These are phyloP conservation scores for Dolichoris vasculosae DNA, from an alignment of 1,140 invertebrate genomes.

Conservation along the genomic window DNA sequence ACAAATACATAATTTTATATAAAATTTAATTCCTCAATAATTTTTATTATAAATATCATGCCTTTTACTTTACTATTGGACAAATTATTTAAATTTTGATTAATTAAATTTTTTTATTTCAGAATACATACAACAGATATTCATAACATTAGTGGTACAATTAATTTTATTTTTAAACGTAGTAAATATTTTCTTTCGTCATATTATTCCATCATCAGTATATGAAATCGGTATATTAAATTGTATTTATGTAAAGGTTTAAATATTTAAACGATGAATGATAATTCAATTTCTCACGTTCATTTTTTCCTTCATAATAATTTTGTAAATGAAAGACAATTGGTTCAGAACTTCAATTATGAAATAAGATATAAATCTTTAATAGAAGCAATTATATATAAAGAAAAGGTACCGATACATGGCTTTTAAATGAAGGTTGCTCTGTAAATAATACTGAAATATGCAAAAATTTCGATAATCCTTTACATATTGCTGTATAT, in stretches of 20 bases:
- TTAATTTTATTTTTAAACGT: not conserved
- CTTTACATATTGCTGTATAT: constrained; percentile 23
- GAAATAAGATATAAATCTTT: not conserved
- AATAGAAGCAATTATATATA: constrained; percentile 4
- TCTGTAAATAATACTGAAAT: not conserved
- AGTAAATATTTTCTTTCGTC: not conserved
- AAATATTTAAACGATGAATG: constrained; percentile 2
- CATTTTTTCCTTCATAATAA: not conserved
- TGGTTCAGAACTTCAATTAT: not conserved
- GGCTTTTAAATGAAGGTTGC: constrained; percentile 43
- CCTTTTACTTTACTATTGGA: no score
- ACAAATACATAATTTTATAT: no score
- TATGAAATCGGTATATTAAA: no score
- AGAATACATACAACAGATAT: not conserved
- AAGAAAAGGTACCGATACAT: constrained; percentile 13
- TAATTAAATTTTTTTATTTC: constrained; percentile 14
- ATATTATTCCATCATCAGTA: no score
- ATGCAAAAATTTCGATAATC: not conserved
- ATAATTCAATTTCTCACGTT: not conserved
- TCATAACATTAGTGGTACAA: not conserved
- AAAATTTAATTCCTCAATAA: no score
- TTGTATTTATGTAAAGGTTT: not conserved
- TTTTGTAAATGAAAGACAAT: not conserved
- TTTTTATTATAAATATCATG: no score
- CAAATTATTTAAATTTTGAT: no score